Conservation (phyloP, 30 jellyfish, hydroid and myxozoan genomes). For the Aurelia coerulea region DNA sequence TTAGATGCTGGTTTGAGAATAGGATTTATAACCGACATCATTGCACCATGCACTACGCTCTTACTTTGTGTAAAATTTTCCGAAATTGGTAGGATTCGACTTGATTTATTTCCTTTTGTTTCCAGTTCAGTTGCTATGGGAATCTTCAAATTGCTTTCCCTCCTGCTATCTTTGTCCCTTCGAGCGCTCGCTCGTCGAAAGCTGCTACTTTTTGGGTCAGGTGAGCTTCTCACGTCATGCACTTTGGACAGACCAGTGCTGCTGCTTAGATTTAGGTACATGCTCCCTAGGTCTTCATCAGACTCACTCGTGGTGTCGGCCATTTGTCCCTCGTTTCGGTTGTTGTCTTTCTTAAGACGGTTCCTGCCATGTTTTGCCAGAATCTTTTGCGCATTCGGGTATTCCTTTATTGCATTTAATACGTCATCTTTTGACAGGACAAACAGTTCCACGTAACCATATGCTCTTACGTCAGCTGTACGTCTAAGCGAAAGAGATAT, state of each 20-base stretch:
- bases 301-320: conserved; percentile 73
- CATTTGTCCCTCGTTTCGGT: conserved; percentile 73
- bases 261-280: conserved; percentile 22
- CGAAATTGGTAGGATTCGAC: not conserved
- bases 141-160: conserved; percentile 13
- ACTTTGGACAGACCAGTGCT: not conserved
- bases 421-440: conserved; percentile 94
- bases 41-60: conserved; percentile 36
- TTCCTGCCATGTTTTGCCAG: conserved; percentile 89
- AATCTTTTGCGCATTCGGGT: conserved; percentile 88
- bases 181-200: conserved; percentile 27
- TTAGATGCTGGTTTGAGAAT: conserved; percentile 35
- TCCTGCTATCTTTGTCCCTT: conserved; percentile 26
- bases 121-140: conserved; percentile 38
- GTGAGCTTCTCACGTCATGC: conserved; percentile 13
- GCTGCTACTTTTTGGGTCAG: conserved; percentile 44
- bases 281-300: conserved; percentile 57
- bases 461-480: conserved; percentile 94
- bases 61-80: not conserved
- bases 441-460: conserved; percentile 92
- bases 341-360: conserved; percentile 72
- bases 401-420: conserved; percentile 78
- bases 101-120: not conserved
- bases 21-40: conserved; percentile 44
- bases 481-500: conserved; percentile 53